Base-by-base conservation (phyloP, 2,888 invertebrate genomes). In the Stictocephala bisonia region DNA sequence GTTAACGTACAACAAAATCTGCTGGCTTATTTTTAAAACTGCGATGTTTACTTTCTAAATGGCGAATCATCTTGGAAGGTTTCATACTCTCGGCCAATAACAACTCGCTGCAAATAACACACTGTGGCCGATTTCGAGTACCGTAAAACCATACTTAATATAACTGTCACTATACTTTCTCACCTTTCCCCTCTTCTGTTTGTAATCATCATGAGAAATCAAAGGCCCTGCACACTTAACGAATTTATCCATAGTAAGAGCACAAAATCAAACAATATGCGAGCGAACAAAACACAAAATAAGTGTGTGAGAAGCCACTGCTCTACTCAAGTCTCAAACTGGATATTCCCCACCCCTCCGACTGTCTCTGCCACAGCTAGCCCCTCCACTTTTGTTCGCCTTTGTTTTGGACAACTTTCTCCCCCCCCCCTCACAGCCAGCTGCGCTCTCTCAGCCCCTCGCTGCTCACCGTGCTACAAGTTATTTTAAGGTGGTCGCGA, bases 111-210 rank as follows among this genome's bases (percentile, higher is more conserved):
- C 71, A 71, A 56, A 71, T 58, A n/a, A n/a, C 58, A 58, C 71
- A 44, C 58, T 71, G 71, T 18, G 71, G 71, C 44, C 41, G 40
- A 41, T 66, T 40, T 26, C 66, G 20, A 56, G 31, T 24, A 20
- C 51, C 31, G 35, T 56, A 53, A 70, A 70, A 35, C 70, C 56
- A 56, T 56, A 70, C 35, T 70, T 53, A n/a, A 70, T 51, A 69
- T 69, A 69, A 53, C 53, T 53, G 22, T 22, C 26, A 53, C 13
- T n/a, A 53, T 18, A n/a, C 20, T 44, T 44, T 15, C 44, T 44
- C 15, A 44, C 9, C n/a, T 31, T 31, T 31, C 35, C 35, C 11
- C 11, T 31, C 35, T 31, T 31, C 35, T 31, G 35, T 31, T 31
- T 11, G 11, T 31, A 11, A 31, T 31, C 35, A 31, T 11, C 11